These are phyloP conservation scores for Artibeus jamaicensis DNA, from an alignment of 2,797 vertebrate species.

Conservation along the genomic window DNA sequence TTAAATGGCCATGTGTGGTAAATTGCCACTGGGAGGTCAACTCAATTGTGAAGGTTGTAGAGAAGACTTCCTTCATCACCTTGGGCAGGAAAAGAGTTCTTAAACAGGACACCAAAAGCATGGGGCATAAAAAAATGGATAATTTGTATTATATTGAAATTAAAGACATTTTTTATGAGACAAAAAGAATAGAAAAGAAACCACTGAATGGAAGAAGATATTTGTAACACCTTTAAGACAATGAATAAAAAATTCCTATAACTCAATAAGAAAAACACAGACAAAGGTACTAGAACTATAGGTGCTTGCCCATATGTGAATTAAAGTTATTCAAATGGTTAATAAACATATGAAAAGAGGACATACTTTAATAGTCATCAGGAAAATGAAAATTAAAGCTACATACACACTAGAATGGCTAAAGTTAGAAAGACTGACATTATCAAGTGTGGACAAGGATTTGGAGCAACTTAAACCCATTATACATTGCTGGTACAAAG, in stretches of 20 bases:
- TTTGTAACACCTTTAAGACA: neutral
- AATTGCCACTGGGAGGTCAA: neutral
- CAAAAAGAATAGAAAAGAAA: neutral
- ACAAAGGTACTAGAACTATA: neutral
- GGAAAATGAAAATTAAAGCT: constrained; percentile 8
- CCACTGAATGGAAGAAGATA: neutral
- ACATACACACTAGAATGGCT: neutral
- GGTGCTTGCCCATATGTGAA: neutral
- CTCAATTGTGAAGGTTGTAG: neutral
- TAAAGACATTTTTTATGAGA: neutral
- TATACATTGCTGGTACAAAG: neutral
- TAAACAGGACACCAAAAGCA: neutral
- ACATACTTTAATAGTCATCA: neutral
- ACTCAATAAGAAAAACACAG: neutral
- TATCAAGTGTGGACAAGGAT: neutral
- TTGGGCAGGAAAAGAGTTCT: neutral
- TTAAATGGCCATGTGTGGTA: neutral
- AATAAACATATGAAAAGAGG: neutral
- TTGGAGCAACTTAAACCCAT: neutral
- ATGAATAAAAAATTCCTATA: neutral
- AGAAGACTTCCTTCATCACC: neutral
- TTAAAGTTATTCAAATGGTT: neutral
- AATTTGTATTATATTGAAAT: neutral
- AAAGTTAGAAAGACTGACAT: neutral
- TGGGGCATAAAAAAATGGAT: neutral